Evolutionary conservation across 2,113 vertebrate species (phyloP), one percentile per base, ranked within the genome.

Genomic region (Grammomys surdaster): DNA sequence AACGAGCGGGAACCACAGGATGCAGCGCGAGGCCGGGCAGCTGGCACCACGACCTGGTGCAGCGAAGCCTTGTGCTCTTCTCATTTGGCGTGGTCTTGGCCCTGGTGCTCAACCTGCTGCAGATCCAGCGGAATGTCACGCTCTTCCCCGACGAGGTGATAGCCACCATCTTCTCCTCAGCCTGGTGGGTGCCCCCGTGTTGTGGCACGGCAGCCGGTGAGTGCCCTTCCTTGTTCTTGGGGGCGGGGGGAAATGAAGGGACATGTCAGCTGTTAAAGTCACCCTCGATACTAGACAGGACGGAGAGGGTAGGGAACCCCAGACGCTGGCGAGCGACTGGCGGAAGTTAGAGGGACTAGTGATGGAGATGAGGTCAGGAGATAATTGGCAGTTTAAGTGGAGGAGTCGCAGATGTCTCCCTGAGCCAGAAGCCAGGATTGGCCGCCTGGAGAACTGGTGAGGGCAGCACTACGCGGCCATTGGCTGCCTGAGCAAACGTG

Each of bases 141-240:
- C 98, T 99, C 24, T 99, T 99, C 84, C 99, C 99, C 0, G 99
- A 99, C 22, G 99, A 99, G 96, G 99, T 99, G 94, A 99, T 99
- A 76, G 97, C 99, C 93, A 99, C 99, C 4, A 98, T 99, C 97
- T 99, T 99, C 95, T 99, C 99, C 26, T 99, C 99, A 0, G 99
- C 99, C 73, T 99, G 99, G 99, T 99, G 99, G 99, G 99, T 99
- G 94, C 99, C 99, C 0, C 99, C 99, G 4, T 99, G 99, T 97
- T 99, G 99, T 56, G 99, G 99, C 60, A 99, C 99, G 0, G 99
- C 99, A 2, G 99, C 99, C 19, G 99, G 99, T 99, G 97, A 99
- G 99, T 98, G 43, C 24, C n/a, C 6, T 40, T 67, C 43, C 56
- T 63, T 12, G 60, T 43, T 87, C 63, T 67, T 36, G 56, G 31